Evolutionary conservation across 2,113 vertebrate genomes (phyloP).

Genomic region (Sapayoa aenigma): DNA sequence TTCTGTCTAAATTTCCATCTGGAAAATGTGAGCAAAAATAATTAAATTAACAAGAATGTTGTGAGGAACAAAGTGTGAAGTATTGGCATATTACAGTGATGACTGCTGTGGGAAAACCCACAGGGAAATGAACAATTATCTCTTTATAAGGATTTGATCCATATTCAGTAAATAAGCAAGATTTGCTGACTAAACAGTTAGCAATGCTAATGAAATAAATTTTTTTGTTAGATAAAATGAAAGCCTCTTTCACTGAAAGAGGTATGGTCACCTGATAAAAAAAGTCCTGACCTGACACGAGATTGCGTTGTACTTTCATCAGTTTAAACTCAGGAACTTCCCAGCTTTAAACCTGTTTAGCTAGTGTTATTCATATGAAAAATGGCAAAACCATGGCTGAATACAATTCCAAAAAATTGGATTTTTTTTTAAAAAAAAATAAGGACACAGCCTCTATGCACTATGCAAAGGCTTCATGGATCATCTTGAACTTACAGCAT

Average conservation of each 20-base stretch:
- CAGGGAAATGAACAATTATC: neutral
- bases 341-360: neutral
- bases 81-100: neutral
- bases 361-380: neutral
- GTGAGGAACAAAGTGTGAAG: neutral
- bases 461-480: neutral
- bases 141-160: neutral
- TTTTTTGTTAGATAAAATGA: neutral
- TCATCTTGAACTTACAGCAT: neutral
- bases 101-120: neutral
- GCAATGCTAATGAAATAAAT: neutral
- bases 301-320: neutral
- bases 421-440: neutral
- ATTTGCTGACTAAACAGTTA: neutral
- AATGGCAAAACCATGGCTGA: neutral
- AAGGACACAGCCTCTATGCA: neutral
- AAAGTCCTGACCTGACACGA: neutral
- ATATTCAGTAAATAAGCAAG: constrained; percentile 1
- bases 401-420: neutral
- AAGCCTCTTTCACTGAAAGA: neutral
- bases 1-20: constrained; percentile 24
- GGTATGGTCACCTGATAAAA: neutral
- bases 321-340: neutral
- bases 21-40: constrained; percentile 34
- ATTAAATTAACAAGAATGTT: neutral